Percentiles rank a stretch among this genome's conserved stretches.
phyloP scores from a whole-genome alignment of 1,140 invertebrate species.

The Ditylenchus dipsaci region DNA sequence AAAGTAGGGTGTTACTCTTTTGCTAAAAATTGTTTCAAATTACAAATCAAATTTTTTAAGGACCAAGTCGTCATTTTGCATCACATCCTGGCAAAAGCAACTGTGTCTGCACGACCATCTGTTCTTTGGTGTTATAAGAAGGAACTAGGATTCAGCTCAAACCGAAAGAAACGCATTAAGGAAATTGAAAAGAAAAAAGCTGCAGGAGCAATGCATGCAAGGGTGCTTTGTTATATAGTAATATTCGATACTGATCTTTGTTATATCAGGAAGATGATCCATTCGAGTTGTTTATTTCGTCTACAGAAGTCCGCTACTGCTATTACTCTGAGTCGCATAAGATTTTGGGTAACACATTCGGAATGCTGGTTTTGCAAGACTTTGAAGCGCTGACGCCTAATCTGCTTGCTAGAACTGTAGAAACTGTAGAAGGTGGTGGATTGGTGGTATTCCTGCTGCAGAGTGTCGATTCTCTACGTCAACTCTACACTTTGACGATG shows the following conservation, averaged over 20 bases:
- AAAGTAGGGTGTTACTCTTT: no score
- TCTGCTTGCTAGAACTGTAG: constrained; percentile 87
- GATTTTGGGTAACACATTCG: constrained; percentile 94
- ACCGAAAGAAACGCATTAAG: constrained; percentile 81
- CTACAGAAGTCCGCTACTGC: constrained; percentile 91
- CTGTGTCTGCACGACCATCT: constrained; percentile 78
- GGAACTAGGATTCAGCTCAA: constrained; percentile 72
- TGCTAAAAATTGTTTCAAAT: no score
- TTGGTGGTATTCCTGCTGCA: constrained; percentile 79
- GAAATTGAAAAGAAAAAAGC: constrained; percentile 79
- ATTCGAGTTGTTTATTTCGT: constrained; percentile 91
- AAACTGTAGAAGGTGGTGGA: constrained; percentile 97
- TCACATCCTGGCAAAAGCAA: constrained; percentile 91
- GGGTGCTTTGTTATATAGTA: constrained; percentile 23
- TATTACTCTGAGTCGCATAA: constrained; percentile 96
- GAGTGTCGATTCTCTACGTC: constrained; percentile 79
- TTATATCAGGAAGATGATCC: constrained; percentile 91
- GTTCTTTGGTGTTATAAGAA: constrained; percentile 98
- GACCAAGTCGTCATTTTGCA: constrained; percentile 94
- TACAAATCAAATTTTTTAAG: no score
- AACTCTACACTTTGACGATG: constrained; percentile 94
- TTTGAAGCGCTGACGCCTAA: constrained; percentile 99
- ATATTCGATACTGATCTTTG: no score
- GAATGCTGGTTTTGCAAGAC: constrained; percentile 92
- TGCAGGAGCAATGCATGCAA: constrained; percentile 74